These are phyloP conservation scores for Hylaeus anthracinus DNA, from an alignment of 1,140 invertebrate genomes.

Conservation along the genomic window DNA sequence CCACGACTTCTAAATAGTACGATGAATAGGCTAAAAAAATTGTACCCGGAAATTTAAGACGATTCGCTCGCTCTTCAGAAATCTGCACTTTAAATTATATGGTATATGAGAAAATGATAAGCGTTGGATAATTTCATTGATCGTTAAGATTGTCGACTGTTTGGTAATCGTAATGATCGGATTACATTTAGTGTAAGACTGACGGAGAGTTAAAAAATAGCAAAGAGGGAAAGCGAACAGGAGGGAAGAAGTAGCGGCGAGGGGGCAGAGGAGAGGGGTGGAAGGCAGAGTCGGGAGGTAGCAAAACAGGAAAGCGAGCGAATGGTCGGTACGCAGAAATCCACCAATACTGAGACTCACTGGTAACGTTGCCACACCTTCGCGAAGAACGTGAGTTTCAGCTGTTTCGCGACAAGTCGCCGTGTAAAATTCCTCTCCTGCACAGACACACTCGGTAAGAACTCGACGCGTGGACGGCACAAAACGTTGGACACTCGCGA, in stretches of 20 bases:
- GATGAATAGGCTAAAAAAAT: too few relatives aligned
- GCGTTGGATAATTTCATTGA: too few relatives aligned
- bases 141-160: too few relatives aligned
- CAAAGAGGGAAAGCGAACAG: slow-evolving; percentile 1
- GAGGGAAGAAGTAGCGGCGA: neutral
- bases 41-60: too few relatives aligned
- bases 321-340: slow-evolving; percentile 38
- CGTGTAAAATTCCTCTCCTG: neutral
- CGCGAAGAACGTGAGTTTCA: neutral
- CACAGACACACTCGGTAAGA: neutral
- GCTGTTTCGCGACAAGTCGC: too few relatives aligned
- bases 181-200: neutral
- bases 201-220: neutral
- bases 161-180: too few relatives aligned
- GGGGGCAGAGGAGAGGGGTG: neutral
- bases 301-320: neutral
- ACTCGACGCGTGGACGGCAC: slow-evolving; percentile 23
- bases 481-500: slow-evolving; percentile 26
- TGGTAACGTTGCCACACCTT: slow-evolving; percentile 47
- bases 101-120: too few relatives aligned
- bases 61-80: too few relatives aligned
- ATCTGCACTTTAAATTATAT: too few relatives aligned
- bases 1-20: too few relatives aligned
- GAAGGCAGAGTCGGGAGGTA: neutral
- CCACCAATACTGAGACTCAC: slow-evolving; percentile 30